Conservation (phyloP, 2,113 vertebrate genomes). For the Otus sunia region DNA sequence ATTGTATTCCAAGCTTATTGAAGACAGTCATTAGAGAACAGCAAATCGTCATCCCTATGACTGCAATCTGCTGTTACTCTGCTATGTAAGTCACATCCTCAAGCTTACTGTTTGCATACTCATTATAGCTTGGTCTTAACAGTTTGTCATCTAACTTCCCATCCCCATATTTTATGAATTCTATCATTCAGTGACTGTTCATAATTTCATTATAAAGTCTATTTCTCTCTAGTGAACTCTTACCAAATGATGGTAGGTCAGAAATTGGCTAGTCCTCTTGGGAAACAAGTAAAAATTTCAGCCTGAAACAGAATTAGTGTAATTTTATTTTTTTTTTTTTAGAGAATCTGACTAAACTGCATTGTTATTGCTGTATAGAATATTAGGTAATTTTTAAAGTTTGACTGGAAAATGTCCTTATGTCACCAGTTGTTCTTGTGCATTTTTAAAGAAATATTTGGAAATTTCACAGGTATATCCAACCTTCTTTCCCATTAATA, state of each 20-base stretch:
- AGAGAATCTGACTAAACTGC: neutral
- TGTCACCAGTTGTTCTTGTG: neutral
- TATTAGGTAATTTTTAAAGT: neutral
- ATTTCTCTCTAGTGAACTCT: neutral
- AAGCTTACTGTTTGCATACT: neutral
- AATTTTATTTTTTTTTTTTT: neutral
- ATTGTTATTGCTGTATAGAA: neutral
- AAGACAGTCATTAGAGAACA: neutral
- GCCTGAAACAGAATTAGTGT: neutral
- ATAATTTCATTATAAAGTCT: slow-evolving; percentile 16
- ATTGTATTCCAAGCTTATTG: neutral
- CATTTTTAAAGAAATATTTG: neutral
- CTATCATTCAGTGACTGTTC: neutral
- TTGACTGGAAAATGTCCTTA: neutral
- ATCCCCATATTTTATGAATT: neutral
- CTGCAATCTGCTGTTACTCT: neutral
- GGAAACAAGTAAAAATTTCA: neutral
- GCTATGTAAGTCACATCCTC: neutral
- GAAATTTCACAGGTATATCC: neutral
- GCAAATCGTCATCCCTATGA: neutral
- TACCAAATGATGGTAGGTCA: neutral
- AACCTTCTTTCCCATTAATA: neutral
- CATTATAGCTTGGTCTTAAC: slow-evolving; percentile 1
- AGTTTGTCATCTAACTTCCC: neutral
- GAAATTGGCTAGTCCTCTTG: neutral